phyloP scores from a whole-genome alignment of 2,113 vertebrate species.

The Mormyrus iriodes region DNA sequence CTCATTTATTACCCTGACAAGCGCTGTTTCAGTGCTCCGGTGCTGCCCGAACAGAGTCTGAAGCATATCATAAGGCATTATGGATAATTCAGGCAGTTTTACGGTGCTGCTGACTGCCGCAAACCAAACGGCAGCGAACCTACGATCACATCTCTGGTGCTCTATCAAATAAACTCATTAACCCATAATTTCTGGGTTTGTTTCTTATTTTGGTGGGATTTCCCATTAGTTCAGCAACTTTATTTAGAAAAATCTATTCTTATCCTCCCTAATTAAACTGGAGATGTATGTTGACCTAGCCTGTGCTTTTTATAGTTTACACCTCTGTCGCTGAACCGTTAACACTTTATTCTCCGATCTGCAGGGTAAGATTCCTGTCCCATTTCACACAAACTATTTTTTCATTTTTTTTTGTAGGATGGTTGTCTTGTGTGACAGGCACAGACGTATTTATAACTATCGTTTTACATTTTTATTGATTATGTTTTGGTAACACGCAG shows the following conservation, averaged over 20 bases:
- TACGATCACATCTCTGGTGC: background rate
- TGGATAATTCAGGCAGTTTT: background rate
- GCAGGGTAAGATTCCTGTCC: background rate
- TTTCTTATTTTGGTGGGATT: background rate
- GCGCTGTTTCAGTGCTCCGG: background rate
- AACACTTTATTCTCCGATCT: background rate
- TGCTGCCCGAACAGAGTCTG: background rate
- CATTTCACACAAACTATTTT: background rate
- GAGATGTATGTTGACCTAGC: constrained; percentile 4
- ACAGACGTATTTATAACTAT: background rate
- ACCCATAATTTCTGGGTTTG: background rate
- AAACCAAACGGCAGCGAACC: background rate
- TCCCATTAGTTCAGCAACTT: background rate
- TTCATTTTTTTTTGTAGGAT: background rate
- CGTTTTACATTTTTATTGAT: background rate
- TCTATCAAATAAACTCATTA: background rate
- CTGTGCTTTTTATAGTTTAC: background rate
- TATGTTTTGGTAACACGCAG: background rate
- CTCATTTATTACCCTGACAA: constrained; percentile 1
- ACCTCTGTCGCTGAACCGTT: background rate
- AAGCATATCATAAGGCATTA: background rate
- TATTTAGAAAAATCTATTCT: constrained; percentile 7
- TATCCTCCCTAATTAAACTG: background rate
- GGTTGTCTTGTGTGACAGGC: background rate
- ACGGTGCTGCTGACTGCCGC: background rate